phyloP scores from a whole-genome alignment of 1,140 invertebrate species.

The Eupeodes corollae region DNA sequence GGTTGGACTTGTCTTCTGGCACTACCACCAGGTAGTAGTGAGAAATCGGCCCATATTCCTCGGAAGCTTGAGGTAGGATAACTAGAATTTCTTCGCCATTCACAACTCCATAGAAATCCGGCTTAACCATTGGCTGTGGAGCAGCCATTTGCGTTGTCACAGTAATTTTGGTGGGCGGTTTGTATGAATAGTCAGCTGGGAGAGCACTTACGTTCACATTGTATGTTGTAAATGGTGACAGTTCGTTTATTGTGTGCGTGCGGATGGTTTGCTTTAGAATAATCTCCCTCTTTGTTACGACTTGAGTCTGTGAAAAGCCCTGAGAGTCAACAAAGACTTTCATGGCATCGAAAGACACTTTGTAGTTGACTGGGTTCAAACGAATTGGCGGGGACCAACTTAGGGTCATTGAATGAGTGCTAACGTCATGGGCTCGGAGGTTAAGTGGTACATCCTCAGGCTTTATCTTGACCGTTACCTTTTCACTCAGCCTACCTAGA shows the following conservation, averaged over 20 bases:
- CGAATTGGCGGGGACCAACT: slow-evolving; percentile 88
- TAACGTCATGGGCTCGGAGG: slow-evolving; percentile 73
- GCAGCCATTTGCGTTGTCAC: slow-evolving; percentile 94
- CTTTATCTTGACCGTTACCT: slow-evolving; percentile 76
- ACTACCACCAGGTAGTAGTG: slow-evolving; percentile 96
- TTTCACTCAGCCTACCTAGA: slow-evolving; percentile 60
- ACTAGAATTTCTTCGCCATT: slow-evolving; percentile 80
- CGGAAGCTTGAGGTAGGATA: slow-evolving; percentile 86
- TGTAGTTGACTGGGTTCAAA: slow-evolving; percentile 79
- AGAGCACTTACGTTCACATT: slow-evolving; percentile 88
- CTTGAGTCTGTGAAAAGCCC: slow-evolving; percentile 79
- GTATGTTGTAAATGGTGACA: slow-evolving; percentile 89
- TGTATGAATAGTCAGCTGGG: slow-evolving; percentile 69
- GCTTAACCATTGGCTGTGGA: slow-evolving; percentile 89
- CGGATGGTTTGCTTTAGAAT: slow-evolving; percentile 56
- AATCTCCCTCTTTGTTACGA: slow-evolving; percentile 61
- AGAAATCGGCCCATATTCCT: slow-evolving; percentile 97
- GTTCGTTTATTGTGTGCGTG: slow-evolving; percentile 67
- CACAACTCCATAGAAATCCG: slow-evolving; percentile 81
- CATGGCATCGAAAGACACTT: slow-evolving; percentile 83
- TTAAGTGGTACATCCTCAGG: slow-evolving; percentile 84
- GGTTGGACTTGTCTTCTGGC: slow-evolving; percentile 67
- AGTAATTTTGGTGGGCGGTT: slow-evolving; percentile 84
- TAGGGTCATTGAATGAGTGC: slow-evolving; percentile 80
- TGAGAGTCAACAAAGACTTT: slow-evolving; percentile 93